A percentile compares a stretch with the other conserved stretches of the same genome.
Conservation (phyloP, 2,888 invertebrate species). For the Hipparchia semele region DNA sequence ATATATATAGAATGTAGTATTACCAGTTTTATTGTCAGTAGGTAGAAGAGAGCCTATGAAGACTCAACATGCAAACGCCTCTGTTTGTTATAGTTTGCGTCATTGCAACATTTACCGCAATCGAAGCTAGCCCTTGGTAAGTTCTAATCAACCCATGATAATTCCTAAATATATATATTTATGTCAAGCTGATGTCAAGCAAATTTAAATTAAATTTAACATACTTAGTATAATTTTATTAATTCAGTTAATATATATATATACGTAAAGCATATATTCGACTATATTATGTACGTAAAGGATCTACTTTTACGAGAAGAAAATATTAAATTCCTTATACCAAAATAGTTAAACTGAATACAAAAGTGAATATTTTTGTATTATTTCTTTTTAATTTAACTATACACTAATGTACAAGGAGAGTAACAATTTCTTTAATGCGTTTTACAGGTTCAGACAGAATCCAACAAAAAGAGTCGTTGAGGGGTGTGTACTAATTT, state of each 20-base stretch:
- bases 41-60: neutral
- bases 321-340: too few species aligned
- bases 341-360: too few species aligned
- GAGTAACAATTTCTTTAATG: too few species aligned
- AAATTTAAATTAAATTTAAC: too few species aligned
- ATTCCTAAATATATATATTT: neutral
- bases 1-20: conserved; percentile 1
- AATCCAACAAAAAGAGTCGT: neutral
- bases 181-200: neutral
- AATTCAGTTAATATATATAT: too few species aligned
- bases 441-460: neutral
- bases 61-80: conserved; percentile 4
- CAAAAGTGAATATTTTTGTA: too few species aligned
- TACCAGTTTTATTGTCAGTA: neutral
- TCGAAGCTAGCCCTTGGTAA: conserved; percentile 21
- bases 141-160: neutral
- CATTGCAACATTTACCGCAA: neutral
- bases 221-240: too few species aligned
- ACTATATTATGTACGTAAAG: too few species aligned
- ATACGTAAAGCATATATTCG: too few species aligned
- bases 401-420: too few species aligned
- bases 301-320: too few species aligned
- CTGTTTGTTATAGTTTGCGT: conserved; percentile 7
- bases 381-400: too few species aligned
- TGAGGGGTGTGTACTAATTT: neutral